These are phyloP conservation scores for Biston betularia DNA, from an alignment of 2,888 invertebrate species.

Conservation along the genomic window DNA sequence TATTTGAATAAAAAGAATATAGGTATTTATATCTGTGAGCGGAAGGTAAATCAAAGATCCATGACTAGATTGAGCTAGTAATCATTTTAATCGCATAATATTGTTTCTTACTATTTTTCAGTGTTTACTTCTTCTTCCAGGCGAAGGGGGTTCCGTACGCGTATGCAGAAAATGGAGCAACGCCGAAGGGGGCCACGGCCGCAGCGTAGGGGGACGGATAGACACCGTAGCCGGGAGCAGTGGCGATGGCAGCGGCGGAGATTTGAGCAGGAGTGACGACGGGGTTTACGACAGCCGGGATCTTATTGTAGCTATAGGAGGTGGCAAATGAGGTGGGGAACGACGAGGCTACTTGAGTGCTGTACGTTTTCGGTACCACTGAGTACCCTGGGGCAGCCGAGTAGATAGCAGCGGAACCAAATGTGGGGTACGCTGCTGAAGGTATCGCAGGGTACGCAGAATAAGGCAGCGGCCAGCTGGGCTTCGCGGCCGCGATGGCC, in stretches of 20 bases:
- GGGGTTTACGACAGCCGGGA: not conserved
- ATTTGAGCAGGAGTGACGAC: not conserved
- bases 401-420: conserved; percentile 1
- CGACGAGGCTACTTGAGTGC: not conserved
- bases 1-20: too few species aligned
- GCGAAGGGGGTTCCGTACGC: conserved; percentile 6
- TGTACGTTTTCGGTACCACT: not conserved
- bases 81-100: conserved; percentile 22
- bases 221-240: not conserved
- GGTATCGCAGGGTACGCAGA: conserved; percentile 7
- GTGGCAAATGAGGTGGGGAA: not conserved
- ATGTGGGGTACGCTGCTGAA: conserved; percentile 6
- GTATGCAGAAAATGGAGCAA: conserved; percentile 1
- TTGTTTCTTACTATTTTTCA: conserved; percentile 1
- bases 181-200: conserved; percentile 2
- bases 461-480: conserved; percentile 43
- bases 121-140: conserved; percentile 34
- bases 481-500: conserved; percentile 70
- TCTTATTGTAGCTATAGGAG: not conserved
- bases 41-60: not conserved
- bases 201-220: not conserved
- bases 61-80: conserved; percentile 12
- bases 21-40: not conserved
- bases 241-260: not conserved
- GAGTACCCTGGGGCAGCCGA: not conserved